Percentiles rank a stretch among this genome's conserved stretches.
Conservation (phyloP, 2,797 vertebrate genomes). For the Echiichthys vipera region DNA sequence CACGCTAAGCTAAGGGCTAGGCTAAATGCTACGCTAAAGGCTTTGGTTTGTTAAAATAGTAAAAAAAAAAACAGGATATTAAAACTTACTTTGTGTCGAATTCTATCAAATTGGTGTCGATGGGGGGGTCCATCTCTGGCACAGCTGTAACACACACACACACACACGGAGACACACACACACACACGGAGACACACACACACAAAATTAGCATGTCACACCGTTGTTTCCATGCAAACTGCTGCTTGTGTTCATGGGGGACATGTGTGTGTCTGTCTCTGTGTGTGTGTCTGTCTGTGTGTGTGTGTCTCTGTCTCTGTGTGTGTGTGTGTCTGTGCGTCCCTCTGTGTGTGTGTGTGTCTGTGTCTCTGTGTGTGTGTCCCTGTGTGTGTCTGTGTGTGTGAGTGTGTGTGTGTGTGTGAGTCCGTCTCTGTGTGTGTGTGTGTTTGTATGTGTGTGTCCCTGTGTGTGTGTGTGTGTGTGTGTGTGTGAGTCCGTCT, state of each 20-base stretch:
- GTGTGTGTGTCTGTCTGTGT: background rate
- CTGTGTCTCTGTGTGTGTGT: background rate
- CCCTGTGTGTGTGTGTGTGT: background rate
- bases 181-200: slow-evolving; percentile 27
- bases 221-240: slow-evolving; percentile 46
- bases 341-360: background rate
- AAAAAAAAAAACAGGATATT: too few species aligned
- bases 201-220: slow-evolving; percentile 14
- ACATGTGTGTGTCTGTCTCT: background rate
- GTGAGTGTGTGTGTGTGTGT: background rate
- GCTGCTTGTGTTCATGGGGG: too few species aligned
- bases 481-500: background rate
- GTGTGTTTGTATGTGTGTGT: background rate
- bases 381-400: background rate
- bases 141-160: slow-evolving; percentile 78
- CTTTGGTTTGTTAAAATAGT: too few species aligned
- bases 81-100: slow-evolving; percentile 92
- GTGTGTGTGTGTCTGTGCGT: background rate
- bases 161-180: slow-evolving; percentile 30
- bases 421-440: background rate
- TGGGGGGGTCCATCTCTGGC: slow-evolving; percentile 87
- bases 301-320: background rate
- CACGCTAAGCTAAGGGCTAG: too few species aligned
- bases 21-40: too few species aligned
- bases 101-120: slow-evolving; percentile 94